These are phyloP conservation scores for Limulus polyphemus DNA, from an alignment of 2,888 invertebrate species.

Conservation along the genomic window DNA sequence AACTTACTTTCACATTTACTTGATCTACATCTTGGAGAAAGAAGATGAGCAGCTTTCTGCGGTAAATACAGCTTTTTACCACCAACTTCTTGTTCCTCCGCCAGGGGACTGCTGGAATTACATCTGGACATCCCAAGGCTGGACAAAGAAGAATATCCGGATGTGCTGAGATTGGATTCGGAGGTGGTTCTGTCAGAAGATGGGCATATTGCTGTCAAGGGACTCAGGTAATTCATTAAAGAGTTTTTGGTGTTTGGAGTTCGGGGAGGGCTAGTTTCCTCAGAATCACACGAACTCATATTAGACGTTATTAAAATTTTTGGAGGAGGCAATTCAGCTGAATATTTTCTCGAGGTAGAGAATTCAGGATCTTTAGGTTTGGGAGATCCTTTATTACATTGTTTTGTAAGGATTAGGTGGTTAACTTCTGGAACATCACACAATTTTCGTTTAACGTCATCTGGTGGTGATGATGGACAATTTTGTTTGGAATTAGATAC, in stretches of 20 bases:
- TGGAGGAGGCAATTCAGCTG: constrained; percentile 27
- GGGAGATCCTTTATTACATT: too few species aligned
- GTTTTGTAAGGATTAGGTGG: too few species aligned
- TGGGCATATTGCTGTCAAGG: constrained; percentile 18
- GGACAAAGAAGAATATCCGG: constrained; percentile 73
- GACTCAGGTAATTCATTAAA: constrained; percentile 23
- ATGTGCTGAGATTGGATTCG: constrained; percentile 68
- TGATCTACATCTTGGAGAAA: not conserved
- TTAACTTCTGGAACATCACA: too few species aligned
- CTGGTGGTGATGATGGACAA: too few species aligned
- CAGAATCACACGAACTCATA: constrained; percentile 62
- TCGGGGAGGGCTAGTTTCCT: constrained; percentile 44
- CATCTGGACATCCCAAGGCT: constrained; percentile 69
- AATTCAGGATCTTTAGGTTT: too few species aligned
- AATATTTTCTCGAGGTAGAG: constrained; percentile 20
- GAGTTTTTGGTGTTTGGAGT: constrained; percentile 45
- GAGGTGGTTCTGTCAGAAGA: constrained; percentile 50
- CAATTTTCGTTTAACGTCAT: too few species aligned
- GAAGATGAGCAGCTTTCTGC: constrained; percentile 2
- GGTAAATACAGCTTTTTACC: too few species aligned
- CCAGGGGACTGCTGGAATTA: constrained; percentile 58
- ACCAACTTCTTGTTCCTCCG: constrained; percentile 12
- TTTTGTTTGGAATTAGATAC: too few species aligned
- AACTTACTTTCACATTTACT: constrained; percentile 7
- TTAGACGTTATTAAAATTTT: constrained; percentile 54